Base-by-base conservation (phyloP, 2,888 invertebrate species). In the Apodemia mormo region DNA sequence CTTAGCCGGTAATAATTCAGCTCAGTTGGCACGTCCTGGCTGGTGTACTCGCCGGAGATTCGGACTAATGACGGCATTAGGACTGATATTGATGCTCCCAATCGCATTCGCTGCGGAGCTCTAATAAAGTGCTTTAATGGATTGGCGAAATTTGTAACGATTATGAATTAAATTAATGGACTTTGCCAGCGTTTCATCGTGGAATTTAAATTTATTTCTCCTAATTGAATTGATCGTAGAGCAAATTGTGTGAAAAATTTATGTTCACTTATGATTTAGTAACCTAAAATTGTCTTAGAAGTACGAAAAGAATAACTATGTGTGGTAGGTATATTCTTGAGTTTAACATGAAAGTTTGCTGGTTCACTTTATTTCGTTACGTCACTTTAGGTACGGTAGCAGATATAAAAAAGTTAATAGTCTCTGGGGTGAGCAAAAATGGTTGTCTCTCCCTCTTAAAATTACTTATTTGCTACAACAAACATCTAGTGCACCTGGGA, bases 41-140 rank as follows among this genome's bases (percentile, higher is more conserved):
- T 33, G 33, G 61, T 33, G 61, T n/a, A 33, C 33, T 64, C 14
- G 61, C 61, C 37, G 37, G 33, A 64, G 29, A 64, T 64, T 64
- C 61, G 33, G 61, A 64, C 61, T 64, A 64, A 64, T 64, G 61
- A 64, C 61, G 61, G 61, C 61, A 64, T 64, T 64, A 64, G 37
- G 61, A 64, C 5, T 33, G 61, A 64, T 64, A 64, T 64, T 64
- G 61, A 64, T 64, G 61, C 61, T 52, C 61, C 61, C 61, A 14
- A 64, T 64, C 37, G 61, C 61, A 33, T 14, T 33, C 61, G 61
- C 61, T 37, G 58, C 58, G 33, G 61, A 64, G 33, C 61, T 64
- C 61, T 64, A 64, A 37, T 64, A 64, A 64, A 64, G 37, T 64
- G 61, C 61, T 64, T 37, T 64, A 64, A 64, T 64, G 64, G 64